Evolutionary conservation across 2,888 invertebrate genomes (phyloP).

Genomic region (Heliconius erato): DNA sequence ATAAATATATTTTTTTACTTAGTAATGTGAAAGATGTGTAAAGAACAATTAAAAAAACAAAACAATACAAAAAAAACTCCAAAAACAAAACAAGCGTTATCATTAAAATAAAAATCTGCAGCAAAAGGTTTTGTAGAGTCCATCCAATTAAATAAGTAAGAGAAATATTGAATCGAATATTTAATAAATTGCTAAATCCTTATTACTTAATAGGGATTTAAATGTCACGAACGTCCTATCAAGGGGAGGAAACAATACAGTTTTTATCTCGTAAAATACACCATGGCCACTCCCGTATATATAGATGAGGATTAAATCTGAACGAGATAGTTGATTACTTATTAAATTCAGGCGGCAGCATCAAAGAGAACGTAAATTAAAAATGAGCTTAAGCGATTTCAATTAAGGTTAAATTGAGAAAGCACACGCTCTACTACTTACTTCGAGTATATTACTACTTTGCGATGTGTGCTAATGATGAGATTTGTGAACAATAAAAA

Average conservation of each 20-base stretch:
- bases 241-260: slow-evolving; percentile 27
- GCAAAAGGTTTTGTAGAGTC: background rate
- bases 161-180: background rate
- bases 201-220: background rate
- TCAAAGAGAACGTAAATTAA: slow-evolving; percentile 81
- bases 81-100: background rate
- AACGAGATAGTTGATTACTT: slow-evolving; percentile 81
- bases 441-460: slow-evolving; percentile 50
- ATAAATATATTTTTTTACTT: no score
- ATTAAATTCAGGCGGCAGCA: slow-evolving; percentile 73
- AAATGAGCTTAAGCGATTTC: slow-evolving; percentile 78
- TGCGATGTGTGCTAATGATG: slow-evolving; percentile 25
- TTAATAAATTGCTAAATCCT: slow-evolving; percentile 18
- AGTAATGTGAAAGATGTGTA: background rate
- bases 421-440: slow-evolving; percentile 54
- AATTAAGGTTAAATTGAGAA: slow-evolving; percentile 76
- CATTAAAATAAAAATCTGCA: background rate
- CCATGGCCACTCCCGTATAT: slow-evolving; percentile 47
- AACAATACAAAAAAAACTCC: background rate
- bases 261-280: slow-evolving; percentile 49
- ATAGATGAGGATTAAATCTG: slow-evolving; percentile 67
- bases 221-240: slow-evolving; percentile 13
- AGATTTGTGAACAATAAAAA: slow-evolving; percentile 33
- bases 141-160: slow-evolving; percentile 3
- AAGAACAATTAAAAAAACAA: background rate